Base-by-base conservation (phyloP, 2,888 invertebrate genomes). In the Disparrhopalites patrizii region DNA sequence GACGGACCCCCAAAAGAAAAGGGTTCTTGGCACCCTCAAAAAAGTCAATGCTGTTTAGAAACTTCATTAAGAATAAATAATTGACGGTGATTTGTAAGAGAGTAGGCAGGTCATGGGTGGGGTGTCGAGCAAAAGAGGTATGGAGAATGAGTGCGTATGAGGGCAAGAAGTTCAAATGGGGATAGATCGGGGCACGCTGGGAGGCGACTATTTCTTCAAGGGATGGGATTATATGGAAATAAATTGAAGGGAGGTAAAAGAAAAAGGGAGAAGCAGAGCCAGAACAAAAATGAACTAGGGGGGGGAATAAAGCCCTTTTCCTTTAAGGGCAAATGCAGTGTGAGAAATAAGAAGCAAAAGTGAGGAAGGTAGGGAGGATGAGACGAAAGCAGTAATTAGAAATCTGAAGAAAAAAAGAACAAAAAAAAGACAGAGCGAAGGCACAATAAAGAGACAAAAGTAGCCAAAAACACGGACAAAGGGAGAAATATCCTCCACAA, bases 21-120 rank as follows among this genome's bases (percentile, higher is more conserved):
- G n/a, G n/a, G n/a, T 36, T 36, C 36, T 36, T 36, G 36, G 36
- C 36, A 36, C 36, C 7, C 36, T 36, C 36, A 15, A 36, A 36
- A 36, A 7, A 36, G 8, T 10, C 36, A 15, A 36, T 7, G 8
- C 8, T 10, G 7, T 36, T 36, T 36, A 36, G 31, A 43, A 61
- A 47, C 61, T 66, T 66, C 56, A 66, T 66, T 66, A 66, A 43
- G 56, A 56, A 56, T 66, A 66, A 66, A 66, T 66, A 66, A 66
- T 66, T 61, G 66, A 47, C 23, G 47, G 55, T 47, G 30, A 65
- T 65, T 62, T 62, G 62, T 47, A 43, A 47, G 47, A 57, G 27
- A 28, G 36, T 23, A 25, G 38, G 55, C 13, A 40, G n/a, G 40
- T 3, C n/a, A 10, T 40, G 40, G n/a, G 20, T 40, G n/a, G 40